Conservation (phyloP, 2,113 vertebrate genomes). For the Marcusenius ussheri region DNA sequence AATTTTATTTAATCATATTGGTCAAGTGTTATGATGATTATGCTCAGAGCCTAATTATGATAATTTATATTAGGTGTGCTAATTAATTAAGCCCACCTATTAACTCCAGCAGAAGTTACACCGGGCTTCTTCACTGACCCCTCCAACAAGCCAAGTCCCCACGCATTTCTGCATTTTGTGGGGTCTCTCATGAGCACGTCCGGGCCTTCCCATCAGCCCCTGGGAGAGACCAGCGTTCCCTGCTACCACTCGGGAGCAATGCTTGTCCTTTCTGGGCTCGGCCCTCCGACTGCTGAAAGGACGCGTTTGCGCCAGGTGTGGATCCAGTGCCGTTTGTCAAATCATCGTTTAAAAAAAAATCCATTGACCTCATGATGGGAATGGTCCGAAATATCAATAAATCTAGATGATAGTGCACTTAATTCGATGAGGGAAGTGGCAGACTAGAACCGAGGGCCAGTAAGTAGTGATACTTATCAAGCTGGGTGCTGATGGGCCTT, state of each 20-base stretch:
- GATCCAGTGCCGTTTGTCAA: background rate
- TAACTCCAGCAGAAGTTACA: background rate
- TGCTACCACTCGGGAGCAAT: background rate
- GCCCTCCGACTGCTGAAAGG: background rate
- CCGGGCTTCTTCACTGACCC: background rate
- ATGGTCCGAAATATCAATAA: constrained; percentile 3
- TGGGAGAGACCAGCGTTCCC: background rate
- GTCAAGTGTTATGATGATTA: background rate
- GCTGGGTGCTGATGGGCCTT: background rate
- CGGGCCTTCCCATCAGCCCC: background rate
- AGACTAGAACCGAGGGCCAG: background rate
- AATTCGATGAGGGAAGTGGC: background rate
- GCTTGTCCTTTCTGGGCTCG: background rate
- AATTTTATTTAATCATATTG: background rate
- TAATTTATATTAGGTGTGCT: background rate
- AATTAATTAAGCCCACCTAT: background rate
- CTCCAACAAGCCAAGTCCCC: background rate
- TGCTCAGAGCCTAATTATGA: background rate
- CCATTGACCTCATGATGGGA: background rate
- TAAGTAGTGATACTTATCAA: background rate
- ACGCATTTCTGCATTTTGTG: background rate
- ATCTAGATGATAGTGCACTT: constrained; percentile 4
- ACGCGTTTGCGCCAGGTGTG: background rate
- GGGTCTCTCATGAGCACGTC: background rate
- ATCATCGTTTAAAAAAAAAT: background rate